phyloP scores from a whole-genome alignment of 2,113 vertebrate species.

The Pteruthius melanotis region DNA sequence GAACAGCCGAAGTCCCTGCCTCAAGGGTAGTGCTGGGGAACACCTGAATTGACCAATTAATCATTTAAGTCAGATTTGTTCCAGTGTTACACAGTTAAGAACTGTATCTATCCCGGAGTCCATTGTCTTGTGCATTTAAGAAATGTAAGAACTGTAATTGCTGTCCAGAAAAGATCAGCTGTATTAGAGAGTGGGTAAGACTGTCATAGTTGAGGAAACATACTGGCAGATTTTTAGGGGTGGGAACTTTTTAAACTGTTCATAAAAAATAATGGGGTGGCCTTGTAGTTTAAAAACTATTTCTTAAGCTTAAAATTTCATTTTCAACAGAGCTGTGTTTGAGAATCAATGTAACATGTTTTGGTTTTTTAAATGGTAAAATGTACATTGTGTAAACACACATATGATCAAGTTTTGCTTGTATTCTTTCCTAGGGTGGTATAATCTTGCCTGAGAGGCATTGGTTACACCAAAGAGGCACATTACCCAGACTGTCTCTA shows the following conservation, averaged over 20 bases:
- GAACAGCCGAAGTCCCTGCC: conserved; percentile 16
- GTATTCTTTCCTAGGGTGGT: conserved; percentile 59
- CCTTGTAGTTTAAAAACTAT: conserved; percentile 72
- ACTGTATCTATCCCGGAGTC: background rate
- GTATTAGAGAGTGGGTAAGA: conserved; percentile 42
- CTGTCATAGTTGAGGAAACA: conserved; percentile 30
- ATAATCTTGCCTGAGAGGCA: conserved; percentile 66
- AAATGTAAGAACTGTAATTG: conserved; percentile 44
- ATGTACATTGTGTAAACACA: conserved; percentile 69
- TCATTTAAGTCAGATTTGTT: conserved; percentile 3
- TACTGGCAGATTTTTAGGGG: conserved; percentile 74
- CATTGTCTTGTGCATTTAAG: background rate
- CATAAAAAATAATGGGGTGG: conserved; percentile 67
- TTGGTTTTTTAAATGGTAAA: conserved; percentile 62
- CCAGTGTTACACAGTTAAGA: conserved; percentile 4
- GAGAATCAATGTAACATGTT: conserved; percentile 69
- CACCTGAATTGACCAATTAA: background rate
- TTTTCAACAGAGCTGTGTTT: conserved; percentile 73
- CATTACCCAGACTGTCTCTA: conserved; percentile 68
- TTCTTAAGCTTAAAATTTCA: conserved; percentile 72
- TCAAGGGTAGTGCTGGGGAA: background rate
- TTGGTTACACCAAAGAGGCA: conserved; percentile 65
- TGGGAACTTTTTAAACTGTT: conserved; percentile 77
- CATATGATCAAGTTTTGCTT: conserved; percentile 53
- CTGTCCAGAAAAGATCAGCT: background rate